Evolutionary conservation across 2,113 vertebrate species (phyloP), one percentile per base, ranked within the genome.

Genomic region (Hystrix cristata): DNA sequence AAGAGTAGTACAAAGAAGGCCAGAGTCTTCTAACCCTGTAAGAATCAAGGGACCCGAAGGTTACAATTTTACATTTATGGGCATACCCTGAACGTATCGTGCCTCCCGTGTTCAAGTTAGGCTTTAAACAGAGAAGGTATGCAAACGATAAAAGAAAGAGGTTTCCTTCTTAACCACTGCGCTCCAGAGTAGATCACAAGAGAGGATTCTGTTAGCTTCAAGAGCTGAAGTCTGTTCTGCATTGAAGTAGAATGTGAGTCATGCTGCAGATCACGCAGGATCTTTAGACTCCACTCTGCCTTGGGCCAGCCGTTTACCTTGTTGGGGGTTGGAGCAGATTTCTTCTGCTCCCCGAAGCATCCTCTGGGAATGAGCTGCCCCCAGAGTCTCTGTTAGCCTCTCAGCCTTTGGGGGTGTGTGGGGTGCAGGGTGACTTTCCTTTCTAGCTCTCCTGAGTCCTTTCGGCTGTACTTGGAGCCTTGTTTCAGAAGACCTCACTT

Each of bases 1-100:
- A 90, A 87, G 27, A 90, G 21, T 91, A 92, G 29, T 88, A 91
- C 81, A 38, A 94, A 82, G 84, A 95, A 96, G 65, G 53, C 72
- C 90, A 62, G 59, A 86, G 25, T 34, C 65, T 90, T 0, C 93
- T 71, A 89, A 72, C 57, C 71, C 72, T 74, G 14, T 83, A 57
- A 74, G 79, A 91, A 62, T 62, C 72, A 80, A 0, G 76, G 51
- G 59, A 64, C 81, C 14, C 43, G 43, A 12, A n/a, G 46, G 27
- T 92, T 76, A 55, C 34, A 69, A 6, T 87, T 83, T 97, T 59
- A 27, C 91, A 21, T 92, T 59, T 92, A 14, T 27, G 76, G 64
- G 64, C 27, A 15, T 80, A 87, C 67, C n/a, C 46, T 64, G 16
- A 89, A 67, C 83, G n/a, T 72, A 0, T 38, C 53, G 19, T 81